Conservation (phyloP, 2,888 invertebrate species). For the Drosophila cognata region DNA sequence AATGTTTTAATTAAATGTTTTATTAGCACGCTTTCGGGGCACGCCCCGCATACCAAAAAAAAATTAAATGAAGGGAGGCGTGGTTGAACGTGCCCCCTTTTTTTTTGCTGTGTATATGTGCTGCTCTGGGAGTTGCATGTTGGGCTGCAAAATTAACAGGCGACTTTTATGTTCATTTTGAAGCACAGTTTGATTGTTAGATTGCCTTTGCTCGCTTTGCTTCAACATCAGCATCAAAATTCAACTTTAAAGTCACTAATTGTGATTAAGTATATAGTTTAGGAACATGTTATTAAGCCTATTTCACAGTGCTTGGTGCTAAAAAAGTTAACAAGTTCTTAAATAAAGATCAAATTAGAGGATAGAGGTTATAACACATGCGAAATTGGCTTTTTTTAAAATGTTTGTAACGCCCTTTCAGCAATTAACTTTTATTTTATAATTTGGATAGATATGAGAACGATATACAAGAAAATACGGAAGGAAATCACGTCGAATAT, state of each 20-base stretch:
- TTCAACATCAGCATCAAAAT: background rate
- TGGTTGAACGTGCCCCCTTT: constrained; percentile 29
- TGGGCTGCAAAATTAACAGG: constrained; percentile 27
- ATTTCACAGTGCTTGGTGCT: background rate
- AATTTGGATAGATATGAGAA: background rate
- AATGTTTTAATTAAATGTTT: constrained; percentile 81
- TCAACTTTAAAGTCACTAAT: background rate
- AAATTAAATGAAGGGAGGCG: background rate
- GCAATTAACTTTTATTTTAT: background rate
- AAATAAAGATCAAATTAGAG: background rate
- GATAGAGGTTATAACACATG: background rate
- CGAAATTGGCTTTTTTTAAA: background rate
- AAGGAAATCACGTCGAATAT: background rate
- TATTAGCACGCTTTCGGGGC: constrained; percentile 73
- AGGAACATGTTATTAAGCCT: background rate
- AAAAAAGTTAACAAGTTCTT: background rate
- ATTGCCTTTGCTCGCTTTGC: constrained; percentile 9
- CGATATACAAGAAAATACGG: background rate
- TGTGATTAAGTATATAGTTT: background rate
- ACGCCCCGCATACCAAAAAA: constrained; percentile 27
- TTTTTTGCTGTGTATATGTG: constrained; percentile 6
- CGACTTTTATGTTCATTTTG: constrained; percentile 28
- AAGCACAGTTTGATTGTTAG: constrained; percentile 33
- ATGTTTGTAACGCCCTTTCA: background rate
- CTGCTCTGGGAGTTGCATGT: constrained; percentile 29